Evolutionary conservation across 2,888 invertebrate genomes (phyloP).

Genomic region (Habrosyne pyritoides): DNA sequence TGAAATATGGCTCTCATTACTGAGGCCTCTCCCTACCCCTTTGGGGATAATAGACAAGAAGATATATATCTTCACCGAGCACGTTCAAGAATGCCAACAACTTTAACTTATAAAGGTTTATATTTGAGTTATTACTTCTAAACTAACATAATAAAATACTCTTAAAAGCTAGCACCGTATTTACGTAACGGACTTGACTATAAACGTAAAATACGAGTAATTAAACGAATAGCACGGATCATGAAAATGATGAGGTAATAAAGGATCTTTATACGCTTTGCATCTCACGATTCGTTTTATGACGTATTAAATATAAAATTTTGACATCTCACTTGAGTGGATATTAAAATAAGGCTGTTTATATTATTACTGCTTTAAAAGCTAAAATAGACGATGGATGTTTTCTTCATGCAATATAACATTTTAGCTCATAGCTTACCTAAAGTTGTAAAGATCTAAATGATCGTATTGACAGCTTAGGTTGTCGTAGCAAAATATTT

Average conservation of each 20-base stretch:
- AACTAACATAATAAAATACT: background rate
- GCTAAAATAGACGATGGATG: too few relatives aligned
- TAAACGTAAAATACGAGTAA: constrained; percentile 1
- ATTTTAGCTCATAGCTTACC: too few relatives aligned
- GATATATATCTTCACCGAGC: too few relatives aligned
- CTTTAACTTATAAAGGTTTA: background rate
- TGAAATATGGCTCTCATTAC: too few relatives aligned
- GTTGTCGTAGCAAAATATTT: too few relatives aligned
- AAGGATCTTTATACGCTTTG: constrained; percentile 4
- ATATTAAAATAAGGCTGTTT: constrained; percentile 12
- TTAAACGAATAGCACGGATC: constrained; percentile 1
- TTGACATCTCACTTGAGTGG: constrained; percentile 24
- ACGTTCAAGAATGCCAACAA: background rate
- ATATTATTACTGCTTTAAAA: background rate
- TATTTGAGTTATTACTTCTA: background rate
- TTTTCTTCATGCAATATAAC: background rate
- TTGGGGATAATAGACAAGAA: too few relatives aligned
- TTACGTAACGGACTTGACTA: background rate
- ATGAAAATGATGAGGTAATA: constrained; percentile 2
- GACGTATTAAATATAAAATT: constrained; percentile 26
- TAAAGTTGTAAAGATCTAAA: too few relatives aligned
- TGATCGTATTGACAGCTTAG: too few relatives aligned
- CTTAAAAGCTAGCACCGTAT: constrained; percentile 1
- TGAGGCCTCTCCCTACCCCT: too few relatives aligned
- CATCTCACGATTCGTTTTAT: constrained; percentile 21